These are phyloP conservation scores for Coregonus sp. DNA, from an alignment of 2,797 vertebrate species.

Conservation along the genomic window DNA sequence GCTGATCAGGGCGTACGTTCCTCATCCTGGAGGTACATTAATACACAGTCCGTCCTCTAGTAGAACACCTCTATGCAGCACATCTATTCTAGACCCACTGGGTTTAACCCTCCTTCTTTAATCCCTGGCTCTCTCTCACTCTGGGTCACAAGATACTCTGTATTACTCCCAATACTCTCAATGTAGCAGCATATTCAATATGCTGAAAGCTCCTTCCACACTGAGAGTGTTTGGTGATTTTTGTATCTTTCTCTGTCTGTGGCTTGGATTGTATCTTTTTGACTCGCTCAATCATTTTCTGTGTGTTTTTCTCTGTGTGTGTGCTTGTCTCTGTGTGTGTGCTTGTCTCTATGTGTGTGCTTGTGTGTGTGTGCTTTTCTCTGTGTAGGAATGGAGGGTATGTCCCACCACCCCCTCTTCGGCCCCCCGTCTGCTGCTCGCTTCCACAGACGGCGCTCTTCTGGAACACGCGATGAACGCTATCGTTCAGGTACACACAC, in stretches of 20 bases:
- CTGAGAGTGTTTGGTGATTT: not conserved
- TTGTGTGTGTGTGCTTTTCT: not conserved
- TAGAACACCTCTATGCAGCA: conserved; percentile 19
- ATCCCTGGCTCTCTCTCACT: too few species aligned
- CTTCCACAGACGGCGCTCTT: conserved; percentile 93
- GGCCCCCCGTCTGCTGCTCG: conserved; percentile 88
- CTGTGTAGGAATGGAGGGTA: conserved; percentile 87
- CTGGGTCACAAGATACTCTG: too few species aligned
- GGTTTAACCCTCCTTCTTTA: too few species aligned
- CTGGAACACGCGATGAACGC: conserved; percentile 95
- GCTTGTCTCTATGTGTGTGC: not conserved
- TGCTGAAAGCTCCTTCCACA: not conserved
- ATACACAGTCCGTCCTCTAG: conserved; percentile 56
- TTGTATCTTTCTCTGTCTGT: conserved; percentile 2
- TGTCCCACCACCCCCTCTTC: conserved; percentile 89
- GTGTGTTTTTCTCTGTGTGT: conserved; percentile 5
- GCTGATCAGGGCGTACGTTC: conserved; percentile 92
- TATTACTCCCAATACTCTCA: not conserved
- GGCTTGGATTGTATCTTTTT: not conserved
- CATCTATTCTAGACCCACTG: not conserved
- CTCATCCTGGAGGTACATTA: conserved; percentile 87
- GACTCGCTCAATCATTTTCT: conserved; percentile 5
- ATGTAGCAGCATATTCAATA: not conserved
- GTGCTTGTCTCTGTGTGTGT: not conserved
- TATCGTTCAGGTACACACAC: conserved; percentile 87